A percentile compares a stretch with the other conserved stretches of the same genome.
Evolutionary conservation across 2,888 invertebrate species (phyloP).

Genomic region (Drosophila barbarae): DNA sequence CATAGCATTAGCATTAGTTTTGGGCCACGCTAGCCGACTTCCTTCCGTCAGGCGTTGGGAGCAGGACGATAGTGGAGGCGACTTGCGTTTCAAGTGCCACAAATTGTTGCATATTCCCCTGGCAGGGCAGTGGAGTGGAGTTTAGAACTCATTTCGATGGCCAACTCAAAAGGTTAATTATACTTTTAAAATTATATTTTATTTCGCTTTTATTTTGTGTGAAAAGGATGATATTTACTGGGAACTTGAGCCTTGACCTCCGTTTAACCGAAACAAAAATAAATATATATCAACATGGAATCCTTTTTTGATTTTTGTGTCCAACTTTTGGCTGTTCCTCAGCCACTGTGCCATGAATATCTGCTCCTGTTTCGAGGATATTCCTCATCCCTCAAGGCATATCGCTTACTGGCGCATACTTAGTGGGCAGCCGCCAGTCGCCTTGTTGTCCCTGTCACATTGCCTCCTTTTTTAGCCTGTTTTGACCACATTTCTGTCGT

Average conservation of each 20-base stretch:
- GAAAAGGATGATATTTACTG: not conserved
- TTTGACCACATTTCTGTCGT: constrained; percentile 38
- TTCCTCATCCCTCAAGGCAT: constrained; percentile 4
- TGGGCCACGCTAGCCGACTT: constrained; percentile 43
- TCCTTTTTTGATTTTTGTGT: not conserved
- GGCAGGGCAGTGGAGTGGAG: not conserved
- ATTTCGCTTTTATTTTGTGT: not conserved
- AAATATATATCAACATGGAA: not conserved
- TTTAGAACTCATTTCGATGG: too few species aligned
- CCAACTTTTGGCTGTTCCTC: not conserved
- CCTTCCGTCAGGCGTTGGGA: constrained; percentile 26
- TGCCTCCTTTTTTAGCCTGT: constrained; percentile 20
- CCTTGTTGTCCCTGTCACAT: constrained; percentile 47
- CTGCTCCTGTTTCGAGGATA: not conserved
- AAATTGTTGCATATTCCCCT: constrained; percentile 35
- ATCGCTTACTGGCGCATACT: constrained; percentile 48
- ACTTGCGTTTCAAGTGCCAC: constrained; percentile 29
- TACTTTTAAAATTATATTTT: too few species aligned
- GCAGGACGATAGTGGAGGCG: not conserved
- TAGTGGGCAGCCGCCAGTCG: constrained; percentile 44
- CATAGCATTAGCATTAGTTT: constrained; percentile 47
- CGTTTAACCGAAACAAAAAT: not conserved
- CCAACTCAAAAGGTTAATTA: too few species aligned
- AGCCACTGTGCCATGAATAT: constrained; percentile 18
- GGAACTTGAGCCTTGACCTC: not conserved